These are phyloP conservation scores for Oligia fasciuncula DNA, from an alignment of 2,888 invertebrate species.

Conservation along the genomic window DNA sequence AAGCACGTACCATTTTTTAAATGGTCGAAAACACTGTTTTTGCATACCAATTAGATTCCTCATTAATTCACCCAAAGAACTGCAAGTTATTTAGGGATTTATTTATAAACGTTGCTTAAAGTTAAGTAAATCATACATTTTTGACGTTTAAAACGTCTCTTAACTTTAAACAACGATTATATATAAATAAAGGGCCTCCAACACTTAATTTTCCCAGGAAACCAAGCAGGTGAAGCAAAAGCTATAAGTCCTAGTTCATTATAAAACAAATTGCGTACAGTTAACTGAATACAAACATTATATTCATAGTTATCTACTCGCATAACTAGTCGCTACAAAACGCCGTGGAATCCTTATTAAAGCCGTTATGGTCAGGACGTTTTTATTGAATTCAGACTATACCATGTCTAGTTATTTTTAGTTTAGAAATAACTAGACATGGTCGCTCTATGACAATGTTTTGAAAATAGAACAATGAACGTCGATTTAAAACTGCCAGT, in stretches of 20 bases:
- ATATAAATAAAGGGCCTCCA: background rate
- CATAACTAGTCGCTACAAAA: conserved; percentile 33
- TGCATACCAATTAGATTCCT: background rate
- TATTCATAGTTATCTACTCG: conserved; percentile 14
- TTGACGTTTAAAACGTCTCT: background rate
- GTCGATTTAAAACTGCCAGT: background rate
- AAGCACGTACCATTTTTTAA: background rate
- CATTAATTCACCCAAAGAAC: conserved; percentile 7
- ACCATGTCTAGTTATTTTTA: background rate
- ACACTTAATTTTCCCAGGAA: conserved; percentile 16
- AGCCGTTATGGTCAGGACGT: conserved; percentile 32
- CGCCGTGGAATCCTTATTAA: conserved; percentile 41
- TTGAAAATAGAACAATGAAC: background rate
- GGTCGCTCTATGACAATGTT: conserved; percentile 19
- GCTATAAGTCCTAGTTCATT: conserved; percentile 34
- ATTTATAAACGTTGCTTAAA: background rate
- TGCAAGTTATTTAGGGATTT: background rate
- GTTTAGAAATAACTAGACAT: conserved; percentile 8
- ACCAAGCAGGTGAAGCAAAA: conserved; percentile 16
- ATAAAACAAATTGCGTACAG: conserved; percentile 47
- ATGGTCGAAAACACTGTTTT: conserved; percentile 12
- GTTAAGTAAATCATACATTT: background rate
- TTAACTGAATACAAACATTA: conserved; percentile 49
- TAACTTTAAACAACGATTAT: background rate
- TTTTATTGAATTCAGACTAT: conserved; percentile 35